Evolutionary conservation across 2,113 vertebrate species (phyloP).

Genomic region (Helogale parvula): DNA sequence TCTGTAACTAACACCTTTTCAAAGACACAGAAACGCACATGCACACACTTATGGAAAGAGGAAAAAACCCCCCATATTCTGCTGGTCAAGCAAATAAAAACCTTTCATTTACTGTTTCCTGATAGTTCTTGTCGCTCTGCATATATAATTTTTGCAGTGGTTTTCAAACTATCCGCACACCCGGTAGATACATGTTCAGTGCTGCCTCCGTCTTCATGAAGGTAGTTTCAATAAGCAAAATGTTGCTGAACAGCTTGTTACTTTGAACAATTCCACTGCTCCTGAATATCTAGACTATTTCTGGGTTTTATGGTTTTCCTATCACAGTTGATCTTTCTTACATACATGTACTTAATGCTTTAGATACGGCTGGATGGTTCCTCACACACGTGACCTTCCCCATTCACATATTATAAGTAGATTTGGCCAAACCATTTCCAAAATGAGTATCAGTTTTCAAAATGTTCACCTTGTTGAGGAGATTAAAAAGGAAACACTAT

Average conservation of each 20-base stretch:
- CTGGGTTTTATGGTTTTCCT: neutral
- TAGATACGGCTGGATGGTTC: neutral
- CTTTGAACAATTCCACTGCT: neutral
- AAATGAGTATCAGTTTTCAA: neutral
- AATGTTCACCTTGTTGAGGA: neutral
- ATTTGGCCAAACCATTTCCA: neutral
- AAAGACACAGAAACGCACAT: neutral
- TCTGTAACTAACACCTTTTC: neutral
- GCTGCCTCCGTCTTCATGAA: neutral
- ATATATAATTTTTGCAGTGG: conserved; percentile 20
- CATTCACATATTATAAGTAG: neutral
- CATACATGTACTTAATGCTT: neutral
- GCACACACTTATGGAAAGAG: neutral
- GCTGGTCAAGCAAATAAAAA: neutral
- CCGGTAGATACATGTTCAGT: neutral
- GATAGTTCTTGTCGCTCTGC: neutral
- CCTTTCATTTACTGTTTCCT: neutral
- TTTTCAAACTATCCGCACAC: neutral
- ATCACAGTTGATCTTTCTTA: neutral
- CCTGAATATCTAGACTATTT: neutral
- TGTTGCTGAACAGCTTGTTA: neutral
- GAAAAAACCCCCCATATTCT: neutral
- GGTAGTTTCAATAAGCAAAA: neutral
- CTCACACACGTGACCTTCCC: neutral
- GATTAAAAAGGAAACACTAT: neutral